A percentile compares a stretch with the other conserved stretches of the same genome.
Evolutionary conservation across 2,797 vertebrate species (phyloP).

Genomic region (Takifugu rubripes): DNA sequence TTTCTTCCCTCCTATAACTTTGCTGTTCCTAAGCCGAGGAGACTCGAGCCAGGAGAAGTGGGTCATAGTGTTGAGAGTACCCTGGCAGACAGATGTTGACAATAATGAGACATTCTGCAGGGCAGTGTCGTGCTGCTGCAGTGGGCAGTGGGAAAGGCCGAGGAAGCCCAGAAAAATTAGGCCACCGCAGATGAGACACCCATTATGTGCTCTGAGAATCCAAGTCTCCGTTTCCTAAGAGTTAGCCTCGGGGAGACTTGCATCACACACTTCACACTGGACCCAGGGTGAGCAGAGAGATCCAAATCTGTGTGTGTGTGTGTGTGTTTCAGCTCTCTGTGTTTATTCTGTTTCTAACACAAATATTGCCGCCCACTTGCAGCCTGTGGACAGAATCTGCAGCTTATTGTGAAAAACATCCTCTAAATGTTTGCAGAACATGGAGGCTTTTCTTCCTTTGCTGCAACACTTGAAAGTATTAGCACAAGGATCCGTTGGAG

Average conservation of each 20-base stretch:
- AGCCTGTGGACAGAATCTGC: conserved; percentile 46
- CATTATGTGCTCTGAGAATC: conserved; percentile 20
- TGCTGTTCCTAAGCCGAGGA: conserved; percentile 6
- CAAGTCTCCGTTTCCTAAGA: conserved; percentile 35
- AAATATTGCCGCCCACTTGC: conserved; percentile 64
- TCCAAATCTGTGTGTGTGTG: conserved; percentile 17
- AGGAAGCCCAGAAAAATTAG: conserved; percentile 25
- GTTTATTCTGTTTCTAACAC: conserved; percentile 69
- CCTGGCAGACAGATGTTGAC: conserved; percentile 24
- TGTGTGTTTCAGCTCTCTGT: conserved; percentile 26
- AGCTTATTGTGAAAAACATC: conserved; percentile 45
- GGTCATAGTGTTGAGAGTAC: conserved; percentile 32
- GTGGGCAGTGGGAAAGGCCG: conserved; percentile 7
- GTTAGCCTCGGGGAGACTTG: conserved; percentile 52
- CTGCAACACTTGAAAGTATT: conserved; percentile 7
- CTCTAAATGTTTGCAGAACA: conserved; percentile 46
- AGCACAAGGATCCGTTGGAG: no score
- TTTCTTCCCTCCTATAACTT: neutral
- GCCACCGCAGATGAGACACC: conserved; percentile 20
- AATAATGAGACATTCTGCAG: conserved; percentile 9
- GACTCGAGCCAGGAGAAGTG: conserved; percentile 39
- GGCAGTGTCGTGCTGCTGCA: conserved; percentile 7
- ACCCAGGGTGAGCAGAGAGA: conserved; percentile 34
- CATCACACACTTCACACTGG: conserved; percentile 45
- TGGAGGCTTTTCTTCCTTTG: conserved; percentile 25